Evolutionary conservation across 2,797 vertebrate species (phyloP).

Genomic region (Manis crassicaudata): DNA sequence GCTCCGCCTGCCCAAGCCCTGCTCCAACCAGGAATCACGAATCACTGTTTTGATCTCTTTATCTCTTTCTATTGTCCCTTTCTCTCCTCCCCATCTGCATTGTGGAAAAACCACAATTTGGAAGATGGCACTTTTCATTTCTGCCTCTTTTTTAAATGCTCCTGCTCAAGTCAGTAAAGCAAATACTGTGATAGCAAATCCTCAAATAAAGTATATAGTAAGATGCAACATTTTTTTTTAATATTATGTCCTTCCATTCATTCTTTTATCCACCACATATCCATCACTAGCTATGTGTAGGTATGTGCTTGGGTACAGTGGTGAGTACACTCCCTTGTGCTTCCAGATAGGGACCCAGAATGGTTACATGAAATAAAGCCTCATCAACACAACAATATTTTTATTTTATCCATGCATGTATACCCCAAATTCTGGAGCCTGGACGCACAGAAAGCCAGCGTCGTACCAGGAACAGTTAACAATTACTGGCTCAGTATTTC

Average conservation of each 20-base stretch:
- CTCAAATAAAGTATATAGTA: neutral
- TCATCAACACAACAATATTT: neutral
- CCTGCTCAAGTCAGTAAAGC: neutral
- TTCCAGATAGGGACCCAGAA: neutral
- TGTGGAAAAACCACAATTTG: neutral
- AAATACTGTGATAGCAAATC: neutral
- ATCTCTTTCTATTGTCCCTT: neutral
- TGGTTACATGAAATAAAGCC: neutral
- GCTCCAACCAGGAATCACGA: neutral
- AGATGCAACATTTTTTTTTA: neutral
- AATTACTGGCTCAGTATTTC: neutral
- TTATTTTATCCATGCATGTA: neutral
- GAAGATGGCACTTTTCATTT: neutral
- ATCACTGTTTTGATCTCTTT: neutral
- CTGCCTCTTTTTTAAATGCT: neutral
- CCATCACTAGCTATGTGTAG: neutral
- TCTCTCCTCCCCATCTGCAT: neutral
- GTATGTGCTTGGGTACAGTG: neutral
- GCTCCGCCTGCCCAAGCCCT: neutral
- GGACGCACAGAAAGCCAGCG: neutral
- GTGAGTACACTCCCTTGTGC: neutral
- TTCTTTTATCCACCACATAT: neutral
- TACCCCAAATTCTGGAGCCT: neutral
- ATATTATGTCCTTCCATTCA: neutral
- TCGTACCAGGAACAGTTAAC: neutral